phyloP scores from a whole-genome alignment of 2,888 invertebrate species.

The Plebejus anna region DNA sequence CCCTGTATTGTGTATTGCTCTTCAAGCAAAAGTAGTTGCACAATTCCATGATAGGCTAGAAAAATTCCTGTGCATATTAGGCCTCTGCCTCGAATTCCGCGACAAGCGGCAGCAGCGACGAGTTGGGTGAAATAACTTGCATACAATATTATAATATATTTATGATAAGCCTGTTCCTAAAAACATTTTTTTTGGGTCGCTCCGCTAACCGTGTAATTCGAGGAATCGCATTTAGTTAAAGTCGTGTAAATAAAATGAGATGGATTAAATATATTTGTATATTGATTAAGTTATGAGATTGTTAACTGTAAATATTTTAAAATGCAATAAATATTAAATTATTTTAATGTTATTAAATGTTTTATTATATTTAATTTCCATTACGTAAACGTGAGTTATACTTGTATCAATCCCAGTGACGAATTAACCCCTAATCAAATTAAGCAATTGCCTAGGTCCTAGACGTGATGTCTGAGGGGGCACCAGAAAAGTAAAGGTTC shows the following conservation, averaged over 20 bases:
- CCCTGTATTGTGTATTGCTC: neutral
- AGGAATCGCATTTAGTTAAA: neutral
- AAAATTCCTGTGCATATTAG: neutral
- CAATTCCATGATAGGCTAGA: neutral
- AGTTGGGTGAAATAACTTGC: too few species aligned
- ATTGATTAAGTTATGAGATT: slow-evolving; percentile 28
- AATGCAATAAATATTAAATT: slow-evolving; percentile 24
- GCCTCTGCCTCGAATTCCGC: neutral
- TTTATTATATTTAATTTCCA: neutral
- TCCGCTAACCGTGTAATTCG: neutral
- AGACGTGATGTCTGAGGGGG: too few species aligned
- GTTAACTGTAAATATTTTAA: slow-evolving; percentile 23
- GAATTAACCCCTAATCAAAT: too few species aligned
- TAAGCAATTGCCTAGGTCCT: too few species aligned
- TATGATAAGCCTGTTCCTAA: too few species aligned
- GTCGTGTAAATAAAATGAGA: slow-evolving; percentile 26
- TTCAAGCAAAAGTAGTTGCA: neutral
- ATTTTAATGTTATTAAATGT: slow-evolving; percentile 6
- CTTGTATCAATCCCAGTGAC: too few species aligned
- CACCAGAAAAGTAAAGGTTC: too few species aligned
- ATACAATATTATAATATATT: too few species aligned
- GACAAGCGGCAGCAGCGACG: neutral
- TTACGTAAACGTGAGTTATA: too few species aligned
- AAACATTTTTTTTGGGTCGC: neutral
- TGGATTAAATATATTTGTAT: slow-evolving; percentile 32